Evolutionary conservation across 2,888 invertebrate species (phyloP).

Genomic region (Eudasyphora cyanicolor): DNA sequence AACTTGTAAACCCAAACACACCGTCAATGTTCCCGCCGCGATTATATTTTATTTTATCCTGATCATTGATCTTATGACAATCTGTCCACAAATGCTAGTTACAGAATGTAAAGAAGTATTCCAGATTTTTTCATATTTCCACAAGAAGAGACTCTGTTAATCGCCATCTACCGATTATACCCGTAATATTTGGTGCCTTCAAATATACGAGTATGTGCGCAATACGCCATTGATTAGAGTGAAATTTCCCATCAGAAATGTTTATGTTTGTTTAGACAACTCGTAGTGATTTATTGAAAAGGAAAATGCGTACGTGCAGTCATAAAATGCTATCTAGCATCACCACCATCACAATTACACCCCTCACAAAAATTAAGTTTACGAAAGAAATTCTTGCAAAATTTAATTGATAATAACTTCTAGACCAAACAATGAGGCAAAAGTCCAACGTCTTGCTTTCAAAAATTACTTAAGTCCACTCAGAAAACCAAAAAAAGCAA

Average conservation of each 20-base stretch:
- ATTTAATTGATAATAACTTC: background rate
- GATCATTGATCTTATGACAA: no score
- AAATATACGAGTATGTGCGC: background rate
- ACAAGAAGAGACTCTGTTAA: background rate
- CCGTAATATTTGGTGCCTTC: no score
- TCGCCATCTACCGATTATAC: background rate
- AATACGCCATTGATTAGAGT: background rate
- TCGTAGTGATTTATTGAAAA: conserved; percentile 17
- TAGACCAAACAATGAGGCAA: no score
- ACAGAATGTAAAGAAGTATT: no score
- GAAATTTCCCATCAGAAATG: conserved; percentile 5
- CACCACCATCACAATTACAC: background rate
- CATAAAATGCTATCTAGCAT: background rate
- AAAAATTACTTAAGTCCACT: conserved; percentile 45
- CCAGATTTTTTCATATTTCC: no score
- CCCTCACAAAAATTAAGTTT: background rate
- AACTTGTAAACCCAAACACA: no score
- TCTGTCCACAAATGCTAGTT: no score
- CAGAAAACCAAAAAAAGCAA: conserved; percentile 28
- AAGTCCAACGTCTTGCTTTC: background rate
- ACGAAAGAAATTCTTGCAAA: conserved; percentile 16
- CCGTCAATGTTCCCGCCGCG: no score
- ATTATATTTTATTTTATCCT: no score
- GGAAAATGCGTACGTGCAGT: background rate
- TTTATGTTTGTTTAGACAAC: conserved; percentile 41